Evolutionary conservation across 1,140 invertebrate species (phyloP).

Genomic region (Lepidurus apus): DNA sequence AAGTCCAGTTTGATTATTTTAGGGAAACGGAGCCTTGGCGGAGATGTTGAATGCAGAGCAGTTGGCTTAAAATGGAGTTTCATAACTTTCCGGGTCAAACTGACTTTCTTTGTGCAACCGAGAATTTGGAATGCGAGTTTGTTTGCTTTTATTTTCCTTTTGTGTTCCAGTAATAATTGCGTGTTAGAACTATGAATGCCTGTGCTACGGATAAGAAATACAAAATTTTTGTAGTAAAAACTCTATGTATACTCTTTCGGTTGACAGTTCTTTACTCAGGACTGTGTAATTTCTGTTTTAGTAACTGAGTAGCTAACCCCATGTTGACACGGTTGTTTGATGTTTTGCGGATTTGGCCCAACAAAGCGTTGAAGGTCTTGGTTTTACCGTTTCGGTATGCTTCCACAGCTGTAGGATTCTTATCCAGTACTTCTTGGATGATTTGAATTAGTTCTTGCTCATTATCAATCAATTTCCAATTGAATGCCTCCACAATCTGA

Average conservation of each 20-base stretch:
- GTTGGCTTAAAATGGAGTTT: slow-evolving; percentile 11
- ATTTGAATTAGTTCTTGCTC: slow-evolving; percentile 53
- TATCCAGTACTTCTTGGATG: slow-evolving; percentile 56
- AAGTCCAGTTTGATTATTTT: background rate
- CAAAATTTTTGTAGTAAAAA: slow-evolving; percentile 21
- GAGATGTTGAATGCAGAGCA: slow-evolving; percentile 27
- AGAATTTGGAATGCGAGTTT: background rate
- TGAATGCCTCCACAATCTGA: slow-evolving; percentile 57
- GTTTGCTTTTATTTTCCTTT: slow-evolving; percentile 7
- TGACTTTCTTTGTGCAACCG: background rate
- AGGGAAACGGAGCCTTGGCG: slow-evolving; percentile 26
- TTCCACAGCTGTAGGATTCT: slow-evolving; percentile 59
- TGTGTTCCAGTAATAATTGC: background rate
- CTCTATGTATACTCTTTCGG: background rate
- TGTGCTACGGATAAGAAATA: background rate
- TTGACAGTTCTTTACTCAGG: background rate
- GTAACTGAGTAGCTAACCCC: slow-evolving; percentile 52
- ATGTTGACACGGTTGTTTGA: slow-evolving; percentile 61
- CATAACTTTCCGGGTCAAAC: background rate
- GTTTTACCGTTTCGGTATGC: slow-evolving; percentile 63
- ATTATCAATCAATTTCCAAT: slow-evolving; percentile 60
- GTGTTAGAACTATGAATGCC: background rate
- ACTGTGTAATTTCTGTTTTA: slow-evolving; percentile 56
- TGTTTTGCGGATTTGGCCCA: slow-evolving; percentile 53
- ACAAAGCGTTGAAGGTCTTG: slow-evolving; percentile 59